Evolutionary conservation across 2,797 vertebrate genomes (phyloP).

Genomic region (Anguilla obscura): DNA sequence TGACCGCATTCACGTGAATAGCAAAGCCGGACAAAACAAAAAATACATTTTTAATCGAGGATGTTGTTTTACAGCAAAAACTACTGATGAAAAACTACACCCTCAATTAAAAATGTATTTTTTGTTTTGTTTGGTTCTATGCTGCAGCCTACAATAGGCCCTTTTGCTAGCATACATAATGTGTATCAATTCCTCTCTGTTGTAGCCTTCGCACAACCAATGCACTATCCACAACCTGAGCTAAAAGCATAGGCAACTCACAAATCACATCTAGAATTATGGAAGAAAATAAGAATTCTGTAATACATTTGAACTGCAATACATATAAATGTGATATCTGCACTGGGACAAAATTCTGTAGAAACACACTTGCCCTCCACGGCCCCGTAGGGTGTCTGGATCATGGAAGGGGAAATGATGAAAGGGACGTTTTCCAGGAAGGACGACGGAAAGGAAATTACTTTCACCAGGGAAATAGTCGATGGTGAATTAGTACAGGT

Average conservation of each 20-base stretch:
- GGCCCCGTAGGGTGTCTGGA: constrained; percentile 79
- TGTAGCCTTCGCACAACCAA: background rate
- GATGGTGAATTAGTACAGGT: constrained; percentile 86
- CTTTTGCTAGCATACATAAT: background rate
- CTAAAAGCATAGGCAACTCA: background rate
- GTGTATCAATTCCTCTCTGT: background rate
- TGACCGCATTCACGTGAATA: background rate
- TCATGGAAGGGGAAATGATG: constrained; percentile 72
- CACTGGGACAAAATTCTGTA: background rate
- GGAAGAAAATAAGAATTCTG: background rate
- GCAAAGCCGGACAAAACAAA: background rate
- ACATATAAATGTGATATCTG: background rate
- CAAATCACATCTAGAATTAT: background rate
- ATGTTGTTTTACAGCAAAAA: too few species aligned
- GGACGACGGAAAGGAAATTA: constrained; percentile 85
- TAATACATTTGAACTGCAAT: background rate
- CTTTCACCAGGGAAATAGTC: constrained; percentile 69
- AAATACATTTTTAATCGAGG: background rate
- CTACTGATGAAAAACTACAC: too few species aligned
- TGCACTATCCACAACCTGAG: background rate
- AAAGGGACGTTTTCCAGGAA: constrained; percentile 80
- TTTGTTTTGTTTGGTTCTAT: background rate
- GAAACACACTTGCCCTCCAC: background rate
- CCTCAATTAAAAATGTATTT: too few species aligned
- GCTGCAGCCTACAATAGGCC: background rate